These are phyloP conservation scores for Protodeltote pygarga DNA, from an alignment of 2,888 invertebrate genomes.

Conservation along the genomic window DNA sequence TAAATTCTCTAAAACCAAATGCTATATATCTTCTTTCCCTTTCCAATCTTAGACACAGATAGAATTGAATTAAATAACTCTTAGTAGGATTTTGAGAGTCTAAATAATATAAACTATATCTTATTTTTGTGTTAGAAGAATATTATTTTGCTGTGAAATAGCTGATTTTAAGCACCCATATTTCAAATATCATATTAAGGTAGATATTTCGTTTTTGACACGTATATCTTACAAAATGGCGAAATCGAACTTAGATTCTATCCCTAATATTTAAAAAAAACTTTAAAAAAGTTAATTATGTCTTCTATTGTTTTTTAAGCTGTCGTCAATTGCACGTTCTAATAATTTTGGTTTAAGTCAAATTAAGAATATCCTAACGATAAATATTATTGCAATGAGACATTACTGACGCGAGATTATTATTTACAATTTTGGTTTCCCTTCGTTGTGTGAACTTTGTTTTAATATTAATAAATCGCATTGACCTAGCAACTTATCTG, in stretches of 20 bases:
- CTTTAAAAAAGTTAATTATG: too few relatives aligned
- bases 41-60: slow-evolving; percentile 33
- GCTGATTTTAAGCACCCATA: slow-evolving; percentile 2
- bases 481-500: too few relatives aligned
- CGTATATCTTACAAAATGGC: too few relatives aligned
- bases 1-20: slow-evolving; percentile 2
- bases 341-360: slow-evolving; percentile 4
- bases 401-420: slow-evolving; percentile 47
- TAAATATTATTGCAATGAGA: slow-evolving; percentile 42
- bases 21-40: slow-evolving; percentile 25
- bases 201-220: too few relatives aligned
- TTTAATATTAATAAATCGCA: neutral
- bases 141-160: slow-evolving; percentile 21
- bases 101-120: slow-evolving; percentile 8
- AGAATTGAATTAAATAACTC: slow-evolving; percentile 22
- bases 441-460: slow-evolving; percentile 51
- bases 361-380: slow-evolving; percentile 28
- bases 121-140: slow-evolving; percentile 17
- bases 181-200: neutral
- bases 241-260: too few relatives aligned
- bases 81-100: slow-evolving; percentile 20
- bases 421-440: slow-evolving; percentile 47
- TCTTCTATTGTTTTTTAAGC: neutral
- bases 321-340: slow-evolving; percentile 6
- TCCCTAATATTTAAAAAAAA: too few relatives aligned